Conservation (phyloP, 1,140 invertebrate species). For the Parasteatoda tepidariorum region DNA sequence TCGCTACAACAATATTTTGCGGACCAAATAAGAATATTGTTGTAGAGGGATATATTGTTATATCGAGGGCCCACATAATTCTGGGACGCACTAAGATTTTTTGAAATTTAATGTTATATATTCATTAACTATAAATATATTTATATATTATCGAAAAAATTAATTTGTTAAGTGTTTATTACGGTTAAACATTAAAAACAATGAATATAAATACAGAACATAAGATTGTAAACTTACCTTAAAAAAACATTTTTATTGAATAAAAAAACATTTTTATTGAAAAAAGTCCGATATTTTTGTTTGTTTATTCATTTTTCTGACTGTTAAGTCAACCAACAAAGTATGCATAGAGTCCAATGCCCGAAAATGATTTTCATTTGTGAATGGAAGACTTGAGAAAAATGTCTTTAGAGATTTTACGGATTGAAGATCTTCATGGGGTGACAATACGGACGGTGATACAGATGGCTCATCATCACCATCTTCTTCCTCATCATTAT, state of each 20-base stretch:
- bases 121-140: no score
- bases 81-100: background rate
- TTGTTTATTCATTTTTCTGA: constrained; percentile 1
- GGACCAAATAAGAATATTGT: background rate
- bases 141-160: no score
- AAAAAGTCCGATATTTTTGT: background rate
- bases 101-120: no score
- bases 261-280: background rate
- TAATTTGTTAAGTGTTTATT: no score
- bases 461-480: background rate
- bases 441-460: constrained; percentile 9
- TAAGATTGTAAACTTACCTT: no score
- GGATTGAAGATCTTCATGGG: constrained; percentile 4
- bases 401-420: constrained; percentile 3
- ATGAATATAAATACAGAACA: no score
- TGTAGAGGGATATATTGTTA: background rate
- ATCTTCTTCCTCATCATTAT: background rate
- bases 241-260: no score
- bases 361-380: constrained; percentile 5
- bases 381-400: constrained; percentile 1
- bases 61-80: background rate
- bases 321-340: constrained; percentile 1
- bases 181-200: no score
- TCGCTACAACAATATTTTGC: no score
- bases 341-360: constrained; percentile 7